phyloP scores from a whole-genome alignment of 1,140 invertebrate genomes.

The Pteromalus puparum region DNA sequence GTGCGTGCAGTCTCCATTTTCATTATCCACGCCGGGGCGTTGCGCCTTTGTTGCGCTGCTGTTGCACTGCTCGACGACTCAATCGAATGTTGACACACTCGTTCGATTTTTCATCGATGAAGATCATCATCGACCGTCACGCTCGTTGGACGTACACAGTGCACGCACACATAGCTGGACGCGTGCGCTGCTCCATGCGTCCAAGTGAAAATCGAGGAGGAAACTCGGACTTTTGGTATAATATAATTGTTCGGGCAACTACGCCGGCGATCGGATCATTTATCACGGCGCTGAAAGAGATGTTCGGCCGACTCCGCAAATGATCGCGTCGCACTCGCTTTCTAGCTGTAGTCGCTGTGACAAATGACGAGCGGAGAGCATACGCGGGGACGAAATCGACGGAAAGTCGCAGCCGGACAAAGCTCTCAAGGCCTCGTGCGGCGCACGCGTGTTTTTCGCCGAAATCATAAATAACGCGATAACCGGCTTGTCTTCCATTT shows the following conservation, averaged over 20 bases:
- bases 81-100: slow-evolving; percentile 28
- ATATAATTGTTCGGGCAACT: slow-evolving; percentile 35
- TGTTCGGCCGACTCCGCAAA: slow-evolving; percentile 43
- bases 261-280: slow-evolving; percentile 25
- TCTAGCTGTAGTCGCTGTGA: slow-evolving; percentile 39
- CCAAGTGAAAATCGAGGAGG: slow-evolving; percentile 15
- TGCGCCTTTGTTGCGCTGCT: slow-evolving; percentile 2
- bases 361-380: slow-evolving; percentile 36
- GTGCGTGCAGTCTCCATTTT: slow-evolving; percentile 6
- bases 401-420: slow-evolving; percentile 17
- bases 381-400: not conserved
- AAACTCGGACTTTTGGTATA: slow-evolving; percentile 3
- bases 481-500: slow-evolving; percentile 15
- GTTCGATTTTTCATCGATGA: slow-evolving; percentile 46
- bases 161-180: not conserved
- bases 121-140: slow-evolving; percentile 32
- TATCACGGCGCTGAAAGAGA: slow-evolving; percentile 43
- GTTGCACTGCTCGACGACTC: slow-evolving; percentile 23
- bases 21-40: slow-evolving; percentile 40
- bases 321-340: slow-evolving; percentile 35
- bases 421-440: slow-evolving; percentile 1
- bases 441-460: not conserved
- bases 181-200: not conserved
- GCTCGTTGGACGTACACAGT: slow-evolving; percentile 15
- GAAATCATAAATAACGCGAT: slow-evolving; percentile 40